A percentile compares a stretch with the other conserved stretches of the same genome.
phyloP scores from a whole-genome alignment of 2,797 vertebrate genomes.

The Emys orbicularis region DNA sequence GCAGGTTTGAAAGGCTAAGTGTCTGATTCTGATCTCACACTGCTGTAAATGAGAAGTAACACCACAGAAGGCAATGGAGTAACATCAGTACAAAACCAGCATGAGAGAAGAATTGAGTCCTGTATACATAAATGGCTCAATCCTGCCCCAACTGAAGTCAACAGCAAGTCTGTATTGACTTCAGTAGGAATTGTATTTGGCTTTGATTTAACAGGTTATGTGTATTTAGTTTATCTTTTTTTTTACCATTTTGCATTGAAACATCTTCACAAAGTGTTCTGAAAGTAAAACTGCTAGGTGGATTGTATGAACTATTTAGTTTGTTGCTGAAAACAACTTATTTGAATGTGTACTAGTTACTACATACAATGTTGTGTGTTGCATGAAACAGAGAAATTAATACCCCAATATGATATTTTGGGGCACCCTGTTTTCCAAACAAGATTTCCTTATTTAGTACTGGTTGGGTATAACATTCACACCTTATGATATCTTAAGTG shows the following conservation, averaged over 20 bases:
- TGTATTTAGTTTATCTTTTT: slow-evolving; percentile 17
- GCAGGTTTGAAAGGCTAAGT: not conserved
- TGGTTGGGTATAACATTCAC: not conserved
- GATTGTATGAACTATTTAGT: slow-evolving; percentile 45
- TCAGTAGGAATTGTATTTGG: slow-evolving; percentile 23
- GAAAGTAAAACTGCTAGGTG: slow-evolving; percentile 34
- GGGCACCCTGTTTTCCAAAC: slow-evolving; percentile 40
- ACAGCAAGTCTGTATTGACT: slow-evolving; percentile 34
- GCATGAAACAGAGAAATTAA: slow-evolving; percentile 15
- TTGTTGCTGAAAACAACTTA: slow-evolving; percentile 64
- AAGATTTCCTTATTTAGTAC: slow-evolving; percentile 57
- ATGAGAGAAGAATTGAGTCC: not conserved
- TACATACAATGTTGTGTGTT: not conserved
- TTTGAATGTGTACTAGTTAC: slow-evolving; percentile 48
- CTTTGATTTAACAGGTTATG: not conserved
- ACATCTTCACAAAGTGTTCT: slow-evolving; percentile 3
- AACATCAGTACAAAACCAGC: not conserved
- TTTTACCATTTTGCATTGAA: not conserved
- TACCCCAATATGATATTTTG: slow-evolving; percentile 1
- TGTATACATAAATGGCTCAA: not conserved
- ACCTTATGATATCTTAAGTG: slow-evolving; percentile 41
- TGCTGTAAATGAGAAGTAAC: not conserved
- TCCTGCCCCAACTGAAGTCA: slow-evolving; percentile 27
- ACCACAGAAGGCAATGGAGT: not conserved
- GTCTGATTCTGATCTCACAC: not conserved